Evolutionary conservation across 2,113 vertebrate genomes (phyloP), one percentile per base, ranked within the genome.

Genomic region (Lathamus discolor): DNA sequence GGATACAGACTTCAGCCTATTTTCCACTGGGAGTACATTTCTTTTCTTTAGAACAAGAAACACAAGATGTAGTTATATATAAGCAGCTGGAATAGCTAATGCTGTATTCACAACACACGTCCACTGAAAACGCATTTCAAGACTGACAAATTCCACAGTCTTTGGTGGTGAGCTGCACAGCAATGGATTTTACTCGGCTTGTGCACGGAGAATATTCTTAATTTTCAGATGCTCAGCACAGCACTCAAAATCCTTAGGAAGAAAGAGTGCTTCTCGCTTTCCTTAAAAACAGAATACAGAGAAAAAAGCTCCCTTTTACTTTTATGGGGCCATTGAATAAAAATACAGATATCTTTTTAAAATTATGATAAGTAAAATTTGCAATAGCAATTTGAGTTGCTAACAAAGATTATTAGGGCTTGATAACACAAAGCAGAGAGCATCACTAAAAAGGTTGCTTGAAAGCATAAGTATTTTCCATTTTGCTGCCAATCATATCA

Each of bases 1-100:
- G 20, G 12, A 55, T 46, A 37, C 0, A 0, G 43, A 46, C 41
- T 46, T 81, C 17, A 75, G 23, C 18, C 9, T 46, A 1, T 69
- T 86, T 86, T 63, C 25, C 31, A 43, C 11, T 13, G 10, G 35
- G 20, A 62, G 10, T 28, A 20, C 6, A 7, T 44, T 13, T 66
- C 9, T 59, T 35, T 24, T 59, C 20, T 35, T 59, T 35, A 16
- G 35, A 73, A 31, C 39, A 69, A 51, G 28, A 67, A 83, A 39
- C 12, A 68, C 11, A 35, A 63, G 46, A 19, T 31, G 6, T 16
- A 75, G 28, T 78, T 81, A 57, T 67, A 72, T 59, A 86, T 52
- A 59, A 82, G 27, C 23, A 82, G 16, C 5, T 77, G n/a, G 29
- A 84, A 37, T 18, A 78, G 31, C 17, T 68, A 37, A 61, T 62